Evolutionary conservation across 2,113 vertebrate genomes (phyloP).

Genomic region (Nannobrachium achirus): DNA sequence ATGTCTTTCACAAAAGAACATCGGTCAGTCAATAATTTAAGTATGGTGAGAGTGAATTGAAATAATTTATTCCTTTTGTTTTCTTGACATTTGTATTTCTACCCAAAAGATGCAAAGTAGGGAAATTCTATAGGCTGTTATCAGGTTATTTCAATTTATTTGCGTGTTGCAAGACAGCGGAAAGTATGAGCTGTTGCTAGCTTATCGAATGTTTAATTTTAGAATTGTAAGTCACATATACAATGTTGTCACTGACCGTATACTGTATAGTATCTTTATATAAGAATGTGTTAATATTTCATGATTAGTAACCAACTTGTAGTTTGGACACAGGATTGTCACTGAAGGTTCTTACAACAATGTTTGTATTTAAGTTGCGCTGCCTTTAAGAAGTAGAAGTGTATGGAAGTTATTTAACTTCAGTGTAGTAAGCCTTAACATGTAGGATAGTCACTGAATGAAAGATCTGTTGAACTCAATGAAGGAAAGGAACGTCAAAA

Average conservation of each 20-base stretch:
- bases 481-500: constrained; percentile 8
- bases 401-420: constrained; percentile 1
- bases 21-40: neutral
- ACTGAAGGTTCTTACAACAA: constrained; percentile 12
- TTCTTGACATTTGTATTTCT: no score
- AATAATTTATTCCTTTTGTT: neutral
- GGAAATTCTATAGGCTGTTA: no score
- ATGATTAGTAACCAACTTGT: neutral
- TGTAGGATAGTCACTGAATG: constrained; percentile 1
- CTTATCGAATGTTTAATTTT: no score
- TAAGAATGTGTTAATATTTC: constrained; percentile 8
- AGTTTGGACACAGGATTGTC: constrained; percentile 7
- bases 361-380: constrained; percentile 21
- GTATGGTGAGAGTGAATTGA: neutral
- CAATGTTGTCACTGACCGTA: no score
- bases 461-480: constrained; percentile 8
- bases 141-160: no score
- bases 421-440: neutral
- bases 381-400: constrained; percentile 16
- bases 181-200: no score
- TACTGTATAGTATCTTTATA: neutral
- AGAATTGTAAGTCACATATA: no score
- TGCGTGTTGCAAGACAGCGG: no score
- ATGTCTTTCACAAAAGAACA: neutral
- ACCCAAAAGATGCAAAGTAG: no score